phyloP scores from a whole-genome alignment of 1,140 invertebrate genomes.

The Parasteatoda tepidariorum region DNA sequence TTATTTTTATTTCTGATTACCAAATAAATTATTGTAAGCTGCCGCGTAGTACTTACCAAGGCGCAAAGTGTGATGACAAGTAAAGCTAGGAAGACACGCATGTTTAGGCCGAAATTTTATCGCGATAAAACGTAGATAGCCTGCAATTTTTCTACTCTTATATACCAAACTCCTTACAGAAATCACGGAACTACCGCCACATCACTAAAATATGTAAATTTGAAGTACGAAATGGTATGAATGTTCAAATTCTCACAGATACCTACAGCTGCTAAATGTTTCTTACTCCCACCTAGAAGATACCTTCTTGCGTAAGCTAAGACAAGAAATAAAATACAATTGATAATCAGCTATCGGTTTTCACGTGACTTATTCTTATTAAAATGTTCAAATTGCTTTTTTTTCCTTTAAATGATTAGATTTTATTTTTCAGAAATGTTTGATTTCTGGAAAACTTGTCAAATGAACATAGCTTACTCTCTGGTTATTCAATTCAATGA shows the following conservation, averaged over 20 bases:
- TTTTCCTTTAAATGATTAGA: too few relatives aligned
- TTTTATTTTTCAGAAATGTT: too few relatives aligned
- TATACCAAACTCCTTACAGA: background rate
- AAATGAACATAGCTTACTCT: too few relatives aligned
- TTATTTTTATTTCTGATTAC: background rate
- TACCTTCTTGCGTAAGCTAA: too few relatives aligned
- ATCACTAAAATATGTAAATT: background rate
- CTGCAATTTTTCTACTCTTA: background rate
- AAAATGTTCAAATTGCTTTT: too few relatives aligned
- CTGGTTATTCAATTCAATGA: too few relatives aligned
- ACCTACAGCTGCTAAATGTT: background rate
- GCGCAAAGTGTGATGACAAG: conserved; percentile 5
- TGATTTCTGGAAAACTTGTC: too few relatives aligned
- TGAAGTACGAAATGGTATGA: background rate
- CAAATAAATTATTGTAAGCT: background rate
- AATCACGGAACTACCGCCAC: background rate
- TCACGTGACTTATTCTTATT: too few relatives aligned
- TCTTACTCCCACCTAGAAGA: too few relatives aligned
- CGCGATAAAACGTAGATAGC: background rate
- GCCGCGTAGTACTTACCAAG: background rate
- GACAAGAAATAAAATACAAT: too few relatives aligned
- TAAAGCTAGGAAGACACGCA: conserved; percentile 14
- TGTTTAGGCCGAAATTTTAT: background rate
- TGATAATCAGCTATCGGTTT: too few relatives aligned
- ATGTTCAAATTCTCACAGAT: background rate